A percentile compares a stretch with the other conserved stretches of the same genome.
Evolutionary conservation across 2,888 invertebrate species (phyloP).

Genomic region (Drosophila stalkeri): DNA sequence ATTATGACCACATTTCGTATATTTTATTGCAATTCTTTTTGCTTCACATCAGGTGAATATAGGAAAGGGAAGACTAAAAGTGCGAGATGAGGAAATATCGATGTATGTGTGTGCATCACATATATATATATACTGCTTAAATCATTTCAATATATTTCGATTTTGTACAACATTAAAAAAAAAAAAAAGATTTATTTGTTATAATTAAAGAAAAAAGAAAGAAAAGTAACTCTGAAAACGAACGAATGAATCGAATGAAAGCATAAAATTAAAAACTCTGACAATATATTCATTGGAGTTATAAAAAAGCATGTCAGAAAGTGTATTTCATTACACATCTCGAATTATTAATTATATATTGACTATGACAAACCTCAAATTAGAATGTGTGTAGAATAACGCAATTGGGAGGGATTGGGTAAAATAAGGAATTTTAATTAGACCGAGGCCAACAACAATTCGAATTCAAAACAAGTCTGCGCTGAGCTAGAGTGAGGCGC

Average conservation of each 20-base stretch:
- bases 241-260: too few relatives aligned
- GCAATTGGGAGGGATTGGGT: conserved; percentile 7
- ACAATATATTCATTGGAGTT: too few relatives aligned
- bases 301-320: background rate
- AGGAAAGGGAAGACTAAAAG: too few relatives aligned
- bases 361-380: background rate
- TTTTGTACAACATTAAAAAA: too few relatives aligned
- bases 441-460: background rate
- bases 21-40: conserved; percentile 47
- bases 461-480: background rate
- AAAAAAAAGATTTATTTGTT: too few relatives aligned
- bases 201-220: too few relatives aligned
- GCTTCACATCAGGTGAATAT: background rate
- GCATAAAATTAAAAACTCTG: too few relatives aligned
- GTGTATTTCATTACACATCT: background rate
- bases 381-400: background rate
- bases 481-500: background rate
- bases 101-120: background rate
- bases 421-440: conserved; percentile 24
- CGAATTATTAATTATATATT: background rate
- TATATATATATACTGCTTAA: too few relatives aligned
- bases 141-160: too few relatives aligned
- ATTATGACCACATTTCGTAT: conserved; percentile 59
- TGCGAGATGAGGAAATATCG: background rate
- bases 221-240: too few relatives aligned